Base-by-base conservation (phyloP, 2,797 vertebrate genomes). In the Phrynocephalus guinanensis region DNA sequence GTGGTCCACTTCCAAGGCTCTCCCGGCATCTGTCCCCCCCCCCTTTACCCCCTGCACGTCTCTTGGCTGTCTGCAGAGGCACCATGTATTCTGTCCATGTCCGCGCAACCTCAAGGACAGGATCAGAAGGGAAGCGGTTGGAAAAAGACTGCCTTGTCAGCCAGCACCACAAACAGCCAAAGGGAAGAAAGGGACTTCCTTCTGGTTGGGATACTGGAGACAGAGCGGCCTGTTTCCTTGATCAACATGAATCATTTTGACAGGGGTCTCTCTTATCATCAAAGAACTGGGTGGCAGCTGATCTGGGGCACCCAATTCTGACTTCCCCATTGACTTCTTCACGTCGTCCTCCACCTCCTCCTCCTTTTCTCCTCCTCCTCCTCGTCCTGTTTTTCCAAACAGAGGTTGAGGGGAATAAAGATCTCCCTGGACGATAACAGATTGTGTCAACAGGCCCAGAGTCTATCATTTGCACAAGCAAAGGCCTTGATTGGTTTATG, bases 401-500 rank as follows among this genome's bases (percentile, higher is more conserved):
- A 28, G 38, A 30, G 24, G 1, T 0, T 38, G 22, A 16, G 60
- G 26, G 18, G 7, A 22, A 52, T 18, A 20, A 52, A 70, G 4
- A 75, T 30, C 11, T 30, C 11, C 44, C 75, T 3, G 24, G 72
- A 76, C 28, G 44, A 67, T 33, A 83, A 28, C 80, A 38, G 48
- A 70, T 28, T 76, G 71, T 30, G 50, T 67, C 60, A 82, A 67
- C 66, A 24, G 38, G 52, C 6, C 84, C n/a, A n/a, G 38, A 70
- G 38, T 26, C 28, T 33, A 7, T 67, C 15, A 38, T 68, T 67
- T 66, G 72, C 60, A 76, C 79, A 86, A 66, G 38, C 3, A 20
- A 30, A 18, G 38, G 71, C 79, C 72, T 82, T 82, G 79, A 67
- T 67, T 15, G 86, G 72, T 82, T 67, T 67, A 75, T 30, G 79